Evolutionary conservation across 2,888 invertebrate genomes (phyloP), one percentile per base, ranked within the genome.

Genomic region (Amphipyra tragopoginis): DNA sequence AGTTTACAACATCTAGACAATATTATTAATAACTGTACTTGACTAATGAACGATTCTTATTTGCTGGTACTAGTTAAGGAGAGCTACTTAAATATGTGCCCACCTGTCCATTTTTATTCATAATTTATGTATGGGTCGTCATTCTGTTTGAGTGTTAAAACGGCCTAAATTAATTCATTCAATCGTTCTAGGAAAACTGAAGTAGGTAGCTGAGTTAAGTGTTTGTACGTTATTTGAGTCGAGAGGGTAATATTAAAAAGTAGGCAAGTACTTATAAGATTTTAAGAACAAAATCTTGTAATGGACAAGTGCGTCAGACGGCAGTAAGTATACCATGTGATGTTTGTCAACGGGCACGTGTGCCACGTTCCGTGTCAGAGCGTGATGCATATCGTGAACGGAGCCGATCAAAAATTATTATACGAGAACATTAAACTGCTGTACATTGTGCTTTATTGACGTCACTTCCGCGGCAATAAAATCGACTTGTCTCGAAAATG

Each of bases 391-490:
- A 88, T 91, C 91, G 85, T 85, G 86, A 87, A 87, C 82, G 82
- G 84, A 88, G 86, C 85, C 83, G 87, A 91, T 92, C 90, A 90
- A 88, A 89, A 90, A 89, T 91, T 89, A 92, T 92, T 89, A 92
- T 93, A 92, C 89, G 90, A 89, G 88, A 86, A 90, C 92, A 90
- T 93, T 92, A 93, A 93, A 93, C 87, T 87, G 81, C 86, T 90
- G 90, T 92, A 91, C 88, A 90, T 88, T 88, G 90, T 93, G 91
- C 89, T 94, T 93, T 94, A 93, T 93, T 92, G 93, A 93, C 92
- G 89, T 93, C 93, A 93, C 93, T 93, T 93, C 94, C 93, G 90
- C 79, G 80, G 91, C 88, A 91, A 93, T 94, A 94, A 94, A 94
- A 91, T 92, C 91, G 90, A 89, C 91, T 89, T 91, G 93, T 92